phyloP scores from a whole-genome alignment of 2,888 invertebrate species.

The Drosophila picticornis region DNA sequence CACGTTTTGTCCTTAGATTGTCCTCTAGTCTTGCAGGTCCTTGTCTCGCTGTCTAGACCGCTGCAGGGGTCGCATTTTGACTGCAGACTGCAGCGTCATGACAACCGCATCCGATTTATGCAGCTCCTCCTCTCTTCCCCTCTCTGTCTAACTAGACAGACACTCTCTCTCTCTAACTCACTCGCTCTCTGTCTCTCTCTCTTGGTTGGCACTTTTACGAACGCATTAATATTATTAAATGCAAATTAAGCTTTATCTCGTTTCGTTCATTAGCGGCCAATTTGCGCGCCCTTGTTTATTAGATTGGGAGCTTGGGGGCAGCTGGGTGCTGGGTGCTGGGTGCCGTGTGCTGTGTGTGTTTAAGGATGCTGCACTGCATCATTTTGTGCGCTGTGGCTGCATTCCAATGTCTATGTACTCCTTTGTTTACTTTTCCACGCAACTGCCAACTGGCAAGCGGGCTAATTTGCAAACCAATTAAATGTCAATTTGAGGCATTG shows the following conservation, averaged over 20 bases:
- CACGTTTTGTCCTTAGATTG: slow-evolving; percentile 79
- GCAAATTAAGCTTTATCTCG: slow-evolving; percentile 81
- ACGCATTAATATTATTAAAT: slow-evolving; percentile 81
- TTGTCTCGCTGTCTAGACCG: slow-evolving; percentile 67
- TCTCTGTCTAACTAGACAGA: slow-evolving; percentile 16
- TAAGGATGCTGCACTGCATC: slow-evolving; percentile 30
- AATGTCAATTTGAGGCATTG: slow-evolving; percentile 83
- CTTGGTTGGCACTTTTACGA: slow-evolving; percentile 34
- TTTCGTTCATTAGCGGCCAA: slow-evolving; percentile 76
- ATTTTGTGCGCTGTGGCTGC: slow-evolving; percentile 24
- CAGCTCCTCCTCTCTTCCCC: slow-evolving; percentile 29
- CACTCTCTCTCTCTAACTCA: slow-evolving; percentile 2
- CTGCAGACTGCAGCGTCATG: slow-evolving; percentile 64
- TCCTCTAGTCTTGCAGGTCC: slow-evolving; percentile 64
- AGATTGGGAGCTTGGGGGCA: slow-evolving; percentile 7
- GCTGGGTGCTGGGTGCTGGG: not conserved
- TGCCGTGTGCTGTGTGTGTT: not conserved
- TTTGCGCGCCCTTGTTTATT: slow-evolving; percentile 70
- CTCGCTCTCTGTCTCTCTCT: not conserved
- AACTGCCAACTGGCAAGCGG: slow-evolving; percentile 37
- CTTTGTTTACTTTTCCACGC: not conserved
- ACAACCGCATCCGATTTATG: slow-evolving; percentile 81
- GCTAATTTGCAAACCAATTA: slow-evolving; percentile 83
- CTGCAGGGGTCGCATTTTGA: slow-evolving; percentile 63
- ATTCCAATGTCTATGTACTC: slow-evolving; percentile 21